Evolutionary conservation across 2,113 vertebrate species (phyloP).

Genomic region (Tychaedon coryphoeus): DNA sequence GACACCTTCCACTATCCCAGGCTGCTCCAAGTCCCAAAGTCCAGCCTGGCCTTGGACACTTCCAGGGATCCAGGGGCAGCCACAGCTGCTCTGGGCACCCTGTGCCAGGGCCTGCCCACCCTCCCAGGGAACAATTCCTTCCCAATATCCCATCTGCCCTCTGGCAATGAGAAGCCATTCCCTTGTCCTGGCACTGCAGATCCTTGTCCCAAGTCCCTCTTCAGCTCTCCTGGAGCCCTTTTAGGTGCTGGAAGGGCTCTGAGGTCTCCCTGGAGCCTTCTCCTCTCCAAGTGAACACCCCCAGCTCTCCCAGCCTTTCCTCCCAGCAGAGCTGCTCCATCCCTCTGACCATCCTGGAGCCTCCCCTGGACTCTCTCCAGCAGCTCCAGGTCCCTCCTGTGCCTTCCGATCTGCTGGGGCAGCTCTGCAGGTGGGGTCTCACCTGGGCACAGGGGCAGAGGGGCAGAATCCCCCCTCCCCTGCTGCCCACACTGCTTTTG

Average conservation of each 20-base stretch:
- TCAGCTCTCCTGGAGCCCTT: fast-evolving
- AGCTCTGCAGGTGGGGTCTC: background rate
- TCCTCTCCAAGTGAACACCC: background rate
- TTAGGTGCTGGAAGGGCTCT: fast-evolving
- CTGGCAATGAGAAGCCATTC: no score
- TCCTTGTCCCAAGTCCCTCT: no score
- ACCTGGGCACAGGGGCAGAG: background rate
- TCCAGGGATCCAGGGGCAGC: background rate
- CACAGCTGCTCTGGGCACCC: background rate
- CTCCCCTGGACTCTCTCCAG: background rate
- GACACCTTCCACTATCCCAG: background rate
- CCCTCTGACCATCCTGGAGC: background rate
- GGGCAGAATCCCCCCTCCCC: background rate
- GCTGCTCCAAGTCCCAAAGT: background rate
- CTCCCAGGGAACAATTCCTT: background rate
- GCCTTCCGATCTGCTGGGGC: background rate
- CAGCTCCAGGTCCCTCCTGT: background rate
- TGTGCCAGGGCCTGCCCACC: background rate
- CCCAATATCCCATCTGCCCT: background rate
- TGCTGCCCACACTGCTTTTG: background rate
- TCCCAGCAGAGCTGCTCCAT: background rate
- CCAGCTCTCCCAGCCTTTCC: background rate
- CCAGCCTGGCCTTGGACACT: background rate
- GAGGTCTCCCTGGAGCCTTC: background rate
- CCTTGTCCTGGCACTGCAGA: no score